Percentiles rank a stretch among this genome's conserved stretches.
Evolutionary conservation across 2,888 invertebrate genomes (phyloP).

Genomic region (Brachynemurus nebulosus): DNA sequence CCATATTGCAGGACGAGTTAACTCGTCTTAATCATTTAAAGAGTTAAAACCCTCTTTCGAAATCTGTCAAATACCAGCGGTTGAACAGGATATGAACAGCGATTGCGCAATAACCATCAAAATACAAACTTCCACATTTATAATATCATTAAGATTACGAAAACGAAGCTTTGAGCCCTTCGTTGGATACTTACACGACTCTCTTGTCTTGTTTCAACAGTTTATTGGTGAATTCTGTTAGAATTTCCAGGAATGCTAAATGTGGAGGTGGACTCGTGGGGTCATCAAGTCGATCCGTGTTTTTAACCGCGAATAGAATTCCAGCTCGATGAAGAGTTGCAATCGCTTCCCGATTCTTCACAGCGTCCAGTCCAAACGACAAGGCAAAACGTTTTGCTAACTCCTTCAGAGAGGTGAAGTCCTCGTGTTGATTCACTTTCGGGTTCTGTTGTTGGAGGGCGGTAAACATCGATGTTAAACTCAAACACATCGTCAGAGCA

Average conservation of each 20-base stretch:
- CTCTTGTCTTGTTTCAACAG: constrained; percentile 92
- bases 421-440: constrained; percentile 41
- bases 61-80: too few species aligned
- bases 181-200: constrained; percentile 60
- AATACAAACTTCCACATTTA: too few species aligned
- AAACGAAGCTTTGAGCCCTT: too few species aligned
- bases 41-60: too few species aligned
- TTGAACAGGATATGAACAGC: too few species aligned
- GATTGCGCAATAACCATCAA: too few species aligned
- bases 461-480: constrained; percentile 76
- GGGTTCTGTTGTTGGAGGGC: constrained; percentile 41
- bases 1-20: too few species aligned
- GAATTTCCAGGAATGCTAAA: constrained; percentile 85
- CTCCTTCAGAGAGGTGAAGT: constrained; percentile 86
- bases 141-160: too few species aligned
- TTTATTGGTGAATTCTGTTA: constrained; percentile 93
- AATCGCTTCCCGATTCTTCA: constrained; percentile 93
- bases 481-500: constrained; percentile 85
- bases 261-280: constrained; percentile 73
- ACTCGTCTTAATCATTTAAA: too few species aligned
- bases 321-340: constrained; percentile 91
- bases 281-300: constrained; percentile 48
- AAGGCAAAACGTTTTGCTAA: constrained; percentile 92
- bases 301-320: constrained; percentile 73
- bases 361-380: constrained; percentile 91